Percentiles rank a stretch among this genome's conserved stretches.
Evolutionary conservation across 2,113 vertebrate species (phyloP).

Genomic region (Axis porcinus): DNA sequence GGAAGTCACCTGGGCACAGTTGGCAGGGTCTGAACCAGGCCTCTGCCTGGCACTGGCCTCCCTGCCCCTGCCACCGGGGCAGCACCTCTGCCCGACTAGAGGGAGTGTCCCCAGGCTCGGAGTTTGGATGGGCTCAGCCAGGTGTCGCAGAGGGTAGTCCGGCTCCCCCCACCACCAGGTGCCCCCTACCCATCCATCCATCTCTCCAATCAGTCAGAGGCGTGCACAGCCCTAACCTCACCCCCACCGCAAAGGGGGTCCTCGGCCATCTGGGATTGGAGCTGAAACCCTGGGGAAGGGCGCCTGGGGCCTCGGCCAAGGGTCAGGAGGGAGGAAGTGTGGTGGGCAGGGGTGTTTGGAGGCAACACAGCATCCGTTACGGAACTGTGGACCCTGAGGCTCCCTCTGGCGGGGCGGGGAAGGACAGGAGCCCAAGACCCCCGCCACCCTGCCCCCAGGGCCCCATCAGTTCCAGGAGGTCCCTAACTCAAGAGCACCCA

Average conservation of each 20-base stretch:
- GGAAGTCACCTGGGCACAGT: not conserved
- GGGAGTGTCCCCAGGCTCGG: too few relatives aligned
- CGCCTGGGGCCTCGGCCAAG: not conserved
- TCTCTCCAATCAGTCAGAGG: not conserved
- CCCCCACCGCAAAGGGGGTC: not conserved
- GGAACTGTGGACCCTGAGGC: not conserved
- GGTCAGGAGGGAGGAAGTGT: not conserved
- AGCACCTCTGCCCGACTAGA: not conserved
- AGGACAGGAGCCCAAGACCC: not conserved
- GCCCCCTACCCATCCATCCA: not conserved
- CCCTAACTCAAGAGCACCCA: not conserved
- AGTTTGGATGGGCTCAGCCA: not conserved
- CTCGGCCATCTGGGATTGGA: rapidly evolving
- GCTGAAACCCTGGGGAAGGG: rapidly evolving
- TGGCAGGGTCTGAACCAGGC: not conserved
- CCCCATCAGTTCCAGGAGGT: not conserved
- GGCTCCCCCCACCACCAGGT: not conserved
- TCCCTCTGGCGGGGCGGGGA: not conserved
- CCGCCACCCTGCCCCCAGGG: not conserved
- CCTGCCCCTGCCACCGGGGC: not conserved
- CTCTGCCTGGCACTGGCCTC: not conserved
- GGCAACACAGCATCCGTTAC: too few relatives aligned
- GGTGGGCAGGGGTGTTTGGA: not conserved
- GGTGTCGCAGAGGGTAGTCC: not conserved
- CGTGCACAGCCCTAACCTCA: not conserved